Conservation (phyloP, 92 coral and sea anemone species). For the Paramuricea clavata region DNA sequence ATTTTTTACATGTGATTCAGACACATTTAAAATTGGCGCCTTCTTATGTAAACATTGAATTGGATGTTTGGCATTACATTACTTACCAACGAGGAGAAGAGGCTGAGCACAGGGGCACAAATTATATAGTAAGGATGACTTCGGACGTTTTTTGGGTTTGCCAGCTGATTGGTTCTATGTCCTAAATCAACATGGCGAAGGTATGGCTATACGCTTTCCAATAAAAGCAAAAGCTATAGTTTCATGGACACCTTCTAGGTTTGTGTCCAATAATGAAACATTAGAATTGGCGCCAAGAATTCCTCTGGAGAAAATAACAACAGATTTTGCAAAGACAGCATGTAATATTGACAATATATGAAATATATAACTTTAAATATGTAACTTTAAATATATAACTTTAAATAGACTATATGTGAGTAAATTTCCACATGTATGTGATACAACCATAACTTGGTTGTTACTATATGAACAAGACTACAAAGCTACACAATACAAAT, state of each 20-base stretch:
- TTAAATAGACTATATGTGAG: too few species aligned
- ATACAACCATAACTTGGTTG: conserved; percentile 7
- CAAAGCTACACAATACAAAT: conserved; percentile 23
- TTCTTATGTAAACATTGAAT: background rate
- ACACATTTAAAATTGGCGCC: background rate
- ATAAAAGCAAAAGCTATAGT: conserved; percentile 1
- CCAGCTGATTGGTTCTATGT: conserved; percentile 22
- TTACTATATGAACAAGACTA: background rate
- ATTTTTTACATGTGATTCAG: conserved; percentile 8
- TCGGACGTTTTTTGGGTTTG: background rate
- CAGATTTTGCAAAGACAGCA: background rate
- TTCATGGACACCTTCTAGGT: background rate
- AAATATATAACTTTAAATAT: too few species aligned
- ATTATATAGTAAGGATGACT: background rate
- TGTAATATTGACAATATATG: conserved; percentile 4
- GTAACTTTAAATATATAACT: too few species aligned
- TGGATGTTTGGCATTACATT: conserved; percentile 12
- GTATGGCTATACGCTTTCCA: background rate
- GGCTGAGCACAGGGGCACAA: conserved; percentile 17
- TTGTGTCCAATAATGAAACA: background rate
- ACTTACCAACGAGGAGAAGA: background rate
- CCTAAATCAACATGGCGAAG: conserved; percentile 13
- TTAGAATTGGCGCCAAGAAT: background rate
- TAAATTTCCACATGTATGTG: too few species aligned
- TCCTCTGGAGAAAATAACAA: conserved; percentile 8